Base-by-base conservation (phyloP, 2,113 vertebrate species). In the Trogon surrucura region DNA sequence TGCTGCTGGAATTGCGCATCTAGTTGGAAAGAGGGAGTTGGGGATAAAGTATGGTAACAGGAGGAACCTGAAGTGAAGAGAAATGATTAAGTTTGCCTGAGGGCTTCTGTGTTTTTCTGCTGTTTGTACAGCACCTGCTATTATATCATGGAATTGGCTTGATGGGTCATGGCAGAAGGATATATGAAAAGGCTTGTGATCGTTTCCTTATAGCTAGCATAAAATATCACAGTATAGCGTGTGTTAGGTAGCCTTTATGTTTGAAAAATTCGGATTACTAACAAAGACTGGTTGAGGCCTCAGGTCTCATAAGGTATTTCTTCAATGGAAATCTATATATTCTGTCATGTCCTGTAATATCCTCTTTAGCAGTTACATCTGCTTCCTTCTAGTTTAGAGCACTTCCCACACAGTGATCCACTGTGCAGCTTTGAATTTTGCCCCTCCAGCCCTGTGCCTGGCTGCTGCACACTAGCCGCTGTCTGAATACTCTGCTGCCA, bases 161-260 rank as follows among this genome's bases (percentile, higher is more conserved):
- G 32, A 20, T 7, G 32, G 19, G 8, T 47, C 78, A 57, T 5
- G 3, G 32, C 53, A 32, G 54, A 67, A 95, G 25, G 15, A 29
- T 26, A 13, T 4, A 44, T 3, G 9, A 80, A 60, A 74, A 32
- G 80, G 6, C 2, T 18, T 19, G 4, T 48, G 34, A 36, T 71
- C 20, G 8, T 84, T 88, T 62, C 29, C n/a, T 57, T 48, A 53
- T 0, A 65, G 15, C 29, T 74, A 45, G 2, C n/a, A 48, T 44
- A 17, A 60, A 20, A 2, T 30, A 23, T 38, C 32, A 8, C 5
- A 27, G 1, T 29, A 17, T 4, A 21, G 5, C 6, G 12, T 57
- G 6, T 2, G 1, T 45, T 27, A 70, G 9, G n/a, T 54, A 19
- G 4, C 1, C 2, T 57, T 71, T 75, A 44, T 1, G 1, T 27